These are phyloP conservation scores for Eilema griseolum DNA, from an alignment of 2,888 invertebrate genomes.

Conservation along the genomic window DNA sequence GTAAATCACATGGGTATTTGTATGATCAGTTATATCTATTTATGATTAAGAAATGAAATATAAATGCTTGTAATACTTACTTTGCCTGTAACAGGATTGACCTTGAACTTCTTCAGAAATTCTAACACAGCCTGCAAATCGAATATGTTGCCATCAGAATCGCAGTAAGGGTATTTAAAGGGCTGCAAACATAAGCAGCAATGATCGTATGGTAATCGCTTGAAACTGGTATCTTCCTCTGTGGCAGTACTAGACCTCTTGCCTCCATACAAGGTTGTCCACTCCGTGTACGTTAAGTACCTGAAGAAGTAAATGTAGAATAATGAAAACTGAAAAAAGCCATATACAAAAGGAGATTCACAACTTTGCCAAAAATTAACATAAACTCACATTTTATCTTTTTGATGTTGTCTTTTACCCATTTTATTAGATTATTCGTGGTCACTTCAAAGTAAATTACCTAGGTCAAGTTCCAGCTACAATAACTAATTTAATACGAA, in stretches of 20 bases:
- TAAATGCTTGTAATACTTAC: slow-evolving; percentile 63
- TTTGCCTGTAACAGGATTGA: slow-evolving; percentile 97
- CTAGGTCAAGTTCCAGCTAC: background rate
- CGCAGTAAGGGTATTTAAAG: slow-evolving; percentile 96
- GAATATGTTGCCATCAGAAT: slow-evolving; percentile 96
- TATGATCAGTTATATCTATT: too few relatives aligned
- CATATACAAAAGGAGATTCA: background rate
- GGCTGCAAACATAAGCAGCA: slow-evolving; percentile 97
- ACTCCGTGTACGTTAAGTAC: slow-evolving; percentile 95
- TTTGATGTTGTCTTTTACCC: slow-evolving; percentile 98
- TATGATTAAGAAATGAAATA: too few relatives aligned
- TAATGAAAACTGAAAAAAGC: background rate
- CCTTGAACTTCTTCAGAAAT: slow-evolving; percentile 96
- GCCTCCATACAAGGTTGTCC: slow-evolving; percentile 96
- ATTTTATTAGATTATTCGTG: slow-evolving; percentile 82
- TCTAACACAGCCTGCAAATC: slow-evolving; percentile 95
- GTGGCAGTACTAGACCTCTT: slow-evolving; percentile 91
- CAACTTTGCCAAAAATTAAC: background rate
- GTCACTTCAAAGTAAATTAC: background rate
- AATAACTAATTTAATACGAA: too few relatives aligned
- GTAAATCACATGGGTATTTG: too few relatives aligned
- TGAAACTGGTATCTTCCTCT: slow-evolving; percentile 93
- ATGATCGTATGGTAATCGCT: slow-evolving; percentile 96
- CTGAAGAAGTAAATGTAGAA: slow-evolving; percentile 71
- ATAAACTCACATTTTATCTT: slow-evolving; percentile 94